Evolutionary conservation across 2,888 invertebrate species (phyloP).

Genomic region (Petrolisthes manimaculis): DNA sequence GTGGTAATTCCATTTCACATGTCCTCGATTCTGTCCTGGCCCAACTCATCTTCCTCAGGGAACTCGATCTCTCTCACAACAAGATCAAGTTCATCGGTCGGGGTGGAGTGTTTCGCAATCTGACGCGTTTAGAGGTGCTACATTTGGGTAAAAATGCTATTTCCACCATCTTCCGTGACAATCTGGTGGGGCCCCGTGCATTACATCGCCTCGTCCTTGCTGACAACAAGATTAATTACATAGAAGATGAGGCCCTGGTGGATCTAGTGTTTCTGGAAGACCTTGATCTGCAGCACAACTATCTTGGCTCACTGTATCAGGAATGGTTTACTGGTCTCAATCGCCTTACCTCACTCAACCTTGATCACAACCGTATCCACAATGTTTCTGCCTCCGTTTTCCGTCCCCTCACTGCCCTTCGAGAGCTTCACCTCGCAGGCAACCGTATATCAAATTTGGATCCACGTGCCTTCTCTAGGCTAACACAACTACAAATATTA

Average conservation of each 20-base stretch:
- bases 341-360: slow-evolving; percentile 68
- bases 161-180: slow-evolving; percentile 68
- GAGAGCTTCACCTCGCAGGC: slow-evolving; percentile 67
- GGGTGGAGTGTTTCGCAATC: slow-evolving; percentile 69
- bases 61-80: slow-evolving; percentile 70
- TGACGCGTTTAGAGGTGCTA: slow-evolving; percentile 69
- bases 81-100: slow-evolving; percentile 69
- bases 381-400: slow-evolving; percentile 68
- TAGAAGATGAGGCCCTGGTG: slow-evolving; percentile 70
- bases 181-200: slow-evolving; percentile 69
- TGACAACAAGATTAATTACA: slow-evolving; percentile 69
- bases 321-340: slow-evolving; percentile 70
- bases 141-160: slow-evolving; percentile 70
- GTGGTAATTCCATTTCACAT: slow-evolving; percentile 68
- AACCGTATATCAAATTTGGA: slow-evolving; percentile 69
- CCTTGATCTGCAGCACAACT: slow-evolving; percentile 69
- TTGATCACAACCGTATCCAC: slow-evolving; percentile 69
- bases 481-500: slow-evolving; percentile 67
- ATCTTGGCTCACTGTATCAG: slow-evolving; percentile 69
- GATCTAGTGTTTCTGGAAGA: slow-evolving; percentile 69
- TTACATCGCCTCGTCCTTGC: slow-evolving; percentile 69
- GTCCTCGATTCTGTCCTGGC: slow-evolving; percentile 68
- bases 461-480: slow-evolving; percentile 68
- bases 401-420: slow-evolving; percentile 67
- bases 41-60: slow-evolving; percentile 68